A percentile compares a stretch with the other conserved stretches of the same genome.
phyloP scores from a whole-genome alignment of 2,888 invertebrate genomes.

The Trichopria drosophilae region DNA sequence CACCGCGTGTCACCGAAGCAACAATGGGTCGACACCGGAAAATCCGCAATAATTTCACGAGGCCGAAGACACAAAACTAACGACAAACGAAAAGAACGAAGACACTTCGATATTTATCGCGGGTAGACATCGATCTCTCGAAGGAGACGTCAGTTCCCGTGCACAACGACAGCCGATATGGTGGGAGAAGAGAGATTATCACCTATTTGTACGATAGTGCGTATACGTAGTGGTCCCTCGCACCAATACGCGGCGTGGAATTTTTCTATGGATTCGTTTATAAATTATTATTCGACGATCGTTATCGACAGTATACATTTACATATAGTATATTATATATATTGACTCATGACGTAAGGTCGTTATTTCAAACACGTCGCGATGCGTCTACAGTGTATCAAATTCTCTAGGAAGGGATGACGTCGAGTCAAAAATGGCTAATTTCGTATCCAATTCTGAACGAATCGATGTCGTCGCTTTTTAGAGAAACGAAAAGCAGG shows the following conservation, averaged over 20 bases:
- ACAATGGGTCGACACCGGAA: neutral
- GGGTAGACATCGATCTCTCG: no score
- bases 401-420: no score
- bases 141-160: no score
- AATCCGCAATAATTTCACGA: neutral
- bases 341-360: slow-evolving; percentile 25
- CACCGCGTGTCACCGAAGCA: no score
- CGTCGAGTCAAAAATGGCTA: no score
- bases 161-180: neutral
- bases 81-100: neutral
- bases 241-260: slow-evolving; percentile 43
- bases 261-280: slow-evolving; percentile 43
- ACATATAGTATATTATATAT: slow-evolving; percentile 8
- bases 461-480: no score
- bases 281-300: slow-evolving; percentile 30
- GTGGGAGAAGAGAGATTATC: slow-evolving; percentile 34
- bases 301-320: slow-evolving; percentile 29
- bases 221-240: slow-evolving; percentile 49
- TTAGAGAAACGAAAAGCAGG: no score
- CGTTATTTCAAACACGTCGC: slow-evolving; percentile 26
- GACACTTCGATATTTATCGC: no score
- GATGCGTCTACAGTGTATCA: no score
- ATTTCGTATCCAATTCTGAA: no score
- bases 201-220: slow-evolving; percentile 49
- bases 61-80: neutral